phyloP scores from a whole-genome alignment of 2,888 invertebrate genomes.

The Orthonevra nobilis region DNA sequence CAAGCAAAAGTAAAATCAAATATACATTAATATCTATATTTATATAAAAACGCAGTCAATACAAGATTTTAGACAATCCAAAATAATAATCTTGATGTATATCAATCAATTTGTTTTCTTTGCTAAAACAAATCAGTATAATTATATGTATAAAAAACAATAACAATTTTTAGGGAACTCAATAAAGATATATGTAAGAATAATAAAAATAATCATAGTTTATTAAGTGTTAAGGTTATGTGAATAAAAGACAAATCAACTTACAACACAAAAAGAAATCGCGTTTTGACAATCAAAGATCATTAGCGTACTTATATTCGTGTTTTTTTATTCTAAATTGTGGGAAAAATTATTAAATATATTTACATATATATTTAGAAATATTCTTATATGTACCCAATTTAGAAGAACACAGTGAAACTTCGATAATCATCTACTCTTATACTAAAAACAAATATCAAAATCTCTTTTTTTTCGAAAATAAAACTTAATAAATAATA shows the following conservation, averaged over 20 bases:
- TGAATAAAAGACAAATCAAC: constrained; percentile 57
- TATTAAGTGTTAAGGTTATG: constrained; percentile 52
- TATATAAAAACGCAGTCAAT: constrained; percentile 51
- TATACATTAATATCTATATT: no score
- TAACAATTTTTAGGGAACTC: constrained; percentile 50
- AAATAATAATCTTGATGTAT: constrained; percentile 34
- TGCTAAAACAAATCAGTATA: constrained; percentile 1
- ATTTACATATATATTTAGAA: neutral
- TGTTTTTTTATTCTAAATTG: constrained; percentile 67
- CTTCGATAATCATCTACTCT: constrained; percentile 70
- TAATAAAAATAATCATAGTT: constrained; percentile 31
- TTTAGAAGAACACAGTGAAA: constrained; percentile 67
- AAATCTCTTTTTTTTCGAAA: no score
- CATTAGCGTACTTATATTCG: constrained; percentile 76
- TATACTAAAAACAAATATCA: no score
- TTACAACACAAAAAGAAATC: constrained; percentile 75
- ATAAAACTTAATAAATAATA: constrained; percentile 12
- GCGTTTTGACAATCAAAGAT: constrained; percentile 81
- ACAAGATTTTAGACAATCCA: constrained; percentile 48
- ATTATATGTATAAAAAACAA: no score
- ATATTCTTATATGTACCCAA: constrained; percentile 46
- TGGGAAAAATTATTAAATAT: constrained; percentile 8
- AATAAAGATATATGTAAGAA: constrained; percentile 21
- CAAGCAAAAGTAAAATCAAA: constrained; percentile 11
- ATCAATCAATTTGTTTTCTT: constrained; percentile 12